phyloP scores from a whole-genome alignment of 2,888 invertebrate genomes.

The Drosophila pseudotalamancana region DNA sequence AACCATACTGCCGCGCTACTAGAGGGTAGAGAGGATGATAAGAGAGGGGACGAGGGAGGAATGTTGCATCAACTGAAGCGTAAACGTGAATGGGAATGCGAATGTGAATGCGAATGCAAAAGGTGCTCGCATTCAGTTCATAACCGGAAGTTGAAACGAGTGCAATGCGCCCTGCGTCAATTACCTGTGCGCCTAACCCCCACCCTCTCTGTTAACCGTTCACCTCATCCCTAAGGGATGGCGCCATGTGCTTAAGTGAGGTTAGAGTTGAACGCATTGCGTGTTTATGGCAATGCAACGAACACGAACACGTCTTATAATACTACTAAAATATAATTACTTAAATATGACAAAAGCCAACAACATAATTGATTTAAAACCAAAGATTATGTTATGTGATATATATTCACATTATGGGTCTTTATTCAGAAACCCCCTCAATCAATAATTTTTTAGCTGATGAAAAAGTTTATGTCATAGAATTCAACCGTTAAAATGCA shows the following conservation, averaged over 20 bases:
- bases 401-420: no score
- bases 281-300: not conserved
- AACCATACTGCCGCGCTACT: not conserved
- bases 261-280: not conserved
- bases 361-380: no score
- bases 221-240: no score
- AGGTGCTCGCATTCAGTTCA: constrained; percentile 63
- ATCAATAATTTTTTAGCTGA: no score
- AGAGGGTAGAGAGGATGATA: not conserved
- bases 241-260: not conserved
- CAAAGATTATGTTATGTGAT: no score
- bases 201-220: not conserved
- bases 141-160: constrained; percentile 73
- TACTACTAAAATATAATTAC: no score
- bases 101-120: constrained; percentile 51
- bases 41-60: not conserved
- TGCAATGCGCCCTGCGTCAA: constrained; percentile 62
- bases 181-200: constrained; percentile 11
- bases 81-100: constrained; percentile 67
- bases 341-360: no score
- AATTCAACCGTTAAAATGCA: no score
- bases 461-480: no score
- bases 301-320: not conserved
- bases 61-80: constrained; percentile 67
- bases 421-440: no score